These are phyloP conservation scores for Cephus pygmeus DNA, from an alignment of 2,888 invertebrate species.

Conservation along the genomic window DNA sequence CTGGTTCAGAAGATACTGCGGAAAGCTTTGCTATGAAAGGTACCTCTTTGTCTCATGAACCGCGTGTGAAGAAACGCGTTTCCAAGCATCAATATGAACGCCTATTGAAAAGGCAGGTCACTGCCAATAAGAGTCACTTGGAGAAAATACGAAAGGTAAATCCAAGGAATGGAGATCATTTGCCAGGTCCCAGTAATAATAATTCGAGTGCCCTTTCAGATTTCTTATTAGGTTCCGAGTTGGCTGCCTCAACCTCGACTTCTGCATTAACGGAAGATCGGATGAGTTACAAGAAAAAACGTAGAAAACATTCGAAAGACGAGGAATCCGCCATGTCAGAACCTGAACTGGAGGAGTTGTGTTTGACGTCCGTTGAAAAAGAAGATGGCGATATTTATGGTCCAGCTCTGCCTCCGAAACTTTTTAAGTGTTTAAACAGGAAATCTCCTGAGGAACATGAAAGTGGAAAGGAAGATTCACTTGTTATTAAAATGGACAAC, in stretches of 20 bases:
- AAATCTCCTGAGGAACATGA: background rate
- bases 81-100: slow-evolving; percentile 37
- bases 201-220: slow-evolving; percentile 55
- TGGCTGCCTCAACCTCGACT: slow-evolving; percentile 25
- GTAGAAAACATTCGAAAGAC: slow-evolving; percentile 6
- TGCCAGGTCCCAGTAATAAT: slow-evolving; percentile 45
- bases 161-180: slow-evolving; percentile 37
- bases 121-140: slow-evolving; percentile 26
- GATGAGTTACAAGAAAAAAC: slow-evolving; percentile 4
- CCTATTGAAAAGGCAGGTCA: slow-evolving; percentile 30
- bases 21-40: background rate
- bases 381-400: slow-evolving; percentile 28
- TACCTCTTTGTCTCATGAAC: slow-evolving; percentile 12
- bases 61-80: slow-evolving; percentile 30
- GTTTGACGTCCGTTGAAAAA: background rate
- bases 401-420: slow-evolving; percentile 40
- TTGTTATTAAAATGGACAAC: background rate
- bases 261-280: slow-evolving; percentile 25
- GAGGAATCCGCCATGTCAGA: slow-evolving; percentile 2
- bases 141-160: slow-evolving; percentile 51
- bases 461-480: background rate
- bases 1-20: slow-evolving; percentile 13
- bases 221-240: slow-evolving; percentile 38
- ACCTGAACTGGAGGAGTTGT: background rate
- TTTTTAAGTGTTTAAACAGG: slow-evolving; percentile 2